Evolutionary conservation across 2,888 invertebrate genomes (phyloP).

Genomic region (Ctenicera cuprea): DNA sequence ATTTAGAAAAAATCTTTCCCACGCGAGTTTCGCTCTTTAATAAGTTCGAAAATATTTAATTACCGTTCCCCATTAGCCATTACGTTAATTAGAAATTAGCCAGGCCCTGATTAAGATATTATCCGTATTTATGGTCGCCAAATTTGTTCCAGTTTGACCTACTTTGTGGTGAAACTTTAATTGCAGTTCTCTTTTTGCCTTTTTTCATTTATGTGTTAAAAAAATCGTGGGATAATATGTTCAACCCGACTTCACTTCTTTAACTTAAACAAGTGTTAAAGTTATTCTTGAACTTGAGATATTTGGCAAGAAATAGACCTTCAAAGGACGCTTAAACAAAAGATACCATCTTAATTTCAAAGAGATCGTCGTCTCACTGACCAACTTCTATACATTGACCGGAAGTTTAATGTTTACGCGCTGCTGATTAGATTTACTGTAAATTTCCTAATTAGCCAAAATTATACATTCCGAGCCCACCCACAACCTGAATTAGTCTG

Average conservation of each 20-base stretch:
- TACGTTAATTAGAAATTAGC: not conserved
- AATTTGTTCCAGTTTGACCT: not conserved
- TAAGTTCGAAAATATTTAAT: not conserved
- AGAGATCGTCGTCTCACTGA: slow-evolving; percentile 39
- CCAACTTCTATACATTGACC: slow-evolving; percentile 33
- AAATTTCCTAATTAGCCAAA: slow-evolving; percentile 11
- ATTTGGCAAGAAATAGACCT: slow-evolving; percentile 12
- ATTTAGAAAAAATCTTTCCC: not conserved
- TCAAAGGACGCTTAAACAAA: slow-evolving; percentile 5
- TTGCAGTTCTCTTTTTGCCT: not conserved
- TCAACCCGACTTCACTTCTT: not conserved
- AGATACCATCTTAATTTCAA: slow-evolving; percentile 18
- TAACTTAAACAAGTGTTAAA: not conserved
- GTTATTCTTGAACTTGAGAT: not conserved
- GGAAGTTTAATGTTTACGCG: slow-evolving; percentile 29
- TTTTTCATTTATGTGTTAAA: no score
- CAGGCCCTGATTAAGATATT: not conserved
- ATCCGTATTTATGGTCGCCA: not conserved
- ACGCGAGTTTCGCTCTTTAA: slow-evolving; percentile 2
- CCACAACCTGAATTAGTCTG: not conserved
- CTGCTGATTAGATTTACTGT: slow-evolving; percentile 26
- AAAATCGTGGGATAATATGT: no score
- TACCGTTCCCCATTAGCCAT: not conserved
- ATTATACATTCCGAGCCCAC: slow-evolving; percentile 7
- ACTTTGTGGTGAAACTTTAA: not conserved